These are phyloP conservation scores for Gopherus evgoodei DNA, from an alignment of 2,113 vertebrate species.

Conservation along the genomic window DNA sequence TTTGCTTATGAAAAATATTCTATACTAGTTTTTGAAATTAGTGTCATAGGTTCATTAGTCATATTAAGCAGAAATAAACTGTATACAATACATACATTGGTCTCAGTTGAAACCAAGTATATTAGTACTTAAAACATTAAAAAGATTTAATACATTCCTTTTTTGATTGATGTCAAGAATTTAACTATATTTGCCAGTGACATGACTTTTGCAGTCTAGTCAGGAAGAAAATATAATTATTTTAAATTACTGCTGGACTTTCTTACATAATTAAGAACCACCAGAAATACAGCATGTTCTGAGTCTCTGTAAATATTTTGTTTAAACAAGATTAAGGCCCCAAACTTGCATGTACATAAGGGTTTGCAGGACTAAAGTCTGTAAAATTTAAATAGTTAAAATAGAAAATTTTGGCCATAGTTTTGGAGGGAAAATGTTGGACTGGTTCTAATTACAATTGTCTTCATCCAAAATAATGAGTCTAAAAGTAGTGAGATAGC, in stretches of 20 bases:
- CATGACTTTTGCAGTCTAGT: background rate
- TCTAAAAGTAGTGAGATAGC: background rate
- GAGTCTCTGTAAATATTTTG: background rate
- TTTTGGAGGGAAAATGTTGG: background rate
- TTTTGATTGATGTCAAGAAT: background rate
- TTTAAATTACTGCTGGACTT: background rate
- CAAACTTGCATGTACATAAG: background rate
- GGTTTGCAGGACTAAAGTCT: background rate
- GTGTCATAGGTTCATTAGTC: background rate
- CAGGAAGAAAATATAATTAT: background rate
- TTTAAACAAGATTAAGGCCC: background rate
- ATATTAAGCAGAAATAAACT: background rate
- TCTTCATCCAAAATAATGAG: background rate
- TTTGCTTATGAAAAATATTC: background rate
- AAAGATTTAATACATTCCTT: background rate
- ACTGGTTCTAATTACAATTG: constrained; percentile 37
- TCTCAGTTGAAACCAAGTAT: background rate
- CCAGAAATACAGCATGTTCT: background rate
- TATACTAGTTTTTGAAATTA: background rate
- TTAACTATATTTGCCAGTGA: background rate
- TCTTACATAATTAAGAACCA: background rate
- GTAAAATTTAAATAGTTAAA: background rate
- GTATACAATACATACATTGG: background rate
- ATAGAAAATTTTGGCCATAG: background rate
- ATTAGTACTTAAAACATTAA: fast-evolving